A percentile compares a stretch with the other conserved stretches of the same genome.
phyloP scores from a whole-genome alignment of 2,888 invertebrate species.

The Campoplex nolae region DNA sequence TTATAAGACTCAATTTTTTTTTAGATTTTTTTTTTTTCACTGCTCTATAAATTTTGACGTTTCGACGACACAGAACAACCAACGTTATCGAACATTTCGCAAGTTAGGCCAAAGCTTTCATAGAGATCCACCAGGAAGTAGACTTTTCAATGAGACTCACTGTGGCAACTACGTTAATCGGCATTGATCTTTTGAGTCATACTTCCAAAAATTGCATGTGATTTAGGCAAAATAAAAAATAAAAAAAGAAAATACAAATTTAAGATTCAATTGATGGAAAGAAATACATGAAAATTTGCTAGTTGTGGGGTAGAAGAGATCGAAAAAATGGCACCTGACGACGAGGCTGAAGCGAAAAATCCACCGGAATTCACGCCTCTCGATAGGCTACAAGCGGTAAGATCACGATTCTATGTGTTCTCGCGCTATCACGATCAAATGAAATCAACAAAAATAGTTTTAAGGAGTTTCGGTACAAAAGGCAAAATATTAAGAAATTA shows the following conservation, averaged over 20 bases:
- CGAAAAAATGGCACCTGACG: conserved; percentile 78
- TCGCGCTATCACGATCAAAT: not conserved
- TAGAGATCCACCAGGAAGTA: not conserved
- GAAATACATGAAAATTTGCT: not conserved
- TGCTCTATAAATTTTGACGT: not conserved
- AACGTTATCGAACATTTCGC: not conserved
- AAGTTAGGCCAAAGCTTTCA: not conserved
- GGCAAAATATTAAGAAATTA: too few species aligned
- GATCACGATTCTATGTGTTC: not conserved
- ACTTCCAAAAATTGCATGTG: not conserved
- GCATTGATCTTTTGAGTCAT: too few species aligned
- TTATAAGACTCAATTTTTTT: not conserved
- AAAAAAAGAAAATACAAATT: not conserved
- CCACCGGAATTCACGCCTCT: conserved; percentile 68
- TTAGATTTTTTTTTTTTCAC: not conserved
- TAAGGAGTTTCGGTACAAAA: too few species aligned
- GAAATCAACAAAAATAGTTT: not conserved
- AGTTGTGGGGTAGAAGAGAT: conserved; percentile 74
- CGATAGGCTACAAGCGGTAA: conserved; percentile 74
- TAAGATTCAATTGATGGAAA: not conserved
- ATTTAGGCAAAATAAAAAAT: not conserved
- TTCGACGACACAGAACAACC: not conserved
- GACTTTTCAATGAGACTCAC: not conserved
- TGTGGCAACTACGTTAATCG: not conserved
- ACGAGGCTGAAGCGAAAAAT: conserved; percentile 70